phyloP scores from a whole-genome alignment of 2,797 vertebrate genomes.

The Sarcoramphus papa region DNA sequence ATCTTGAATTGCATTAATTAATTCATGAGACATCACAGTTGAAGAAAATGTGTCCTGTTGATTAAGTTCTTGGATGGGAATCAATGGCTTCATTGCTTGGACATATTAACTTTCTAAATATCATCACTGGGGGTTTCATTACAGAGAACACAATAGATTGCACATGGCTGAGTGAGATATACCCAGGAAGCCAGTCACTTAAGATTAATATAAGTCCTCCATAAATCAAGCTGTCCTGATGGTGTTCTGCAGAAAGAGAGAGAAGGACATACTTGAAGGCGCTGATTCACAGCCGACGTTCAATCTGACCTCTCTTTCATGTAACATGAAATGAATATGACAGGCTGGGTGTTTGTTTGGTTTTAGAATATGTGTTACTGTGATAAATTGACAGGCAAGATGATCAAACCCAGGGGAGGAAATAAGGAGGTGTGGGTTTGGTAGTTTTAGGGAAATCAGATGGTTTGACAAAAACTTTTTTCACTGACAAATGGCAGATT shows the following conservation, averaged over 20 bases:
- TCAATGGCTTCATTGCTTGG: background rate
- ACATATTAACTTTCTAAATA: background rate
- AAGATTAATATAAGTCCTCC: background rate
- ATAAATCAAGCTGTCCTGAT: background rate
- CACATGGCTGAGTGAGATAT: background rate
- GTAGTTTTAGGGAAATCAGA: background rate
- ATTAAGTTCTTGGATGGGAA: slow-evolving; percentile 41
- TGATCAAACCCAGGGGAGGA: background rate
- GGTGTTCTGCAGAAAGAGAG: background rate
- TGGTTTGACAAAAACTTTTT: background rate
- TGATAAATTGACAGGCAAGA: background rate
- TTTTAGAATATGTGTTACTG: background rate
- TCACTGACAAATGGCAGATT: background rate
- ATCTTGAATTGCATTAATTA: slow-evolving; percentile 33
- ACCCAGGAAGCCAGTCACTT: background rate
- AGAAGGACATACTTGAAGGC: background rate
- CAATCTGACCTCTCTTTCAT: background rate
- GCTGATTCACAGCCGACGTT: background rate
- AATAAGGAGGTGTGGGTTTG: background rate
- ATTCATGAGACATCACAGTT: background rate
- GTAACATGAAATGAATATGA: background rate
- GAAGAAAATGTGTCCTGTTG: slow-evolving; percentile 10
- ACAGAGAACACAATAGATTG: background rate
- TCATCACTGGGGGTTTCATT: background rate
- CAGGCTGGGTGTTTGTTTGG: background rate